Conservation (phyloP, 2,113 vertebrate species). For the Poeciliopsis turrubarensis region DNA sequence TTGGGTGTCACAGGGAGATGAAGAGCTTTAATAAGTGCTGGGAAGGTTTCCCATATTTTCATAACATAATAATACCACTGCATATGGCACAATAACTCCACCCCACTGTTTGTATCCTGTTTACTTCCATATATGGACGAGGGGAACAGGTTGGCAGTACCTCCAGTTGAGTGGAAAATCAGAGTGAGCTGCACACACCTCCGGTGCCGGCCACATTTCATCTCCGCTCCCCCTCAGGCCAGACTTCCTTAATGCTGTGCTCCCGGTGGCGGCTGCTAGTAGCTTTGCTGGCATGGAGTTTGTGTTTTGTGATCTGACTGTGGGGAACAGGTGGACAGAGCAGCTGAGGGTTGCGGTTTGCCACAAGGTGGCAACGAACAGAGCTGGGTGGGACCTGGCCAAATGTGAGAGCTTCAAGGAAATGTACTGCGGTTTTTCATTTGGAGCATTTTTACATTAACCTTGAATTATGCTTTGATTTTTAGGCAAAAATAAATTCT, state of each 20-base stretch:
- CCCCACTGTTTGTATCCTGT: slow-evolving; percentile 66
- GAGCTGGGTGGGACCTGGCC: slow-evolving; percentile 34
- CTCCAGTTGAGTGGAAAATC: slow-evolving; percentile 57
- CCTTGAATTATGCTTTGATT: background rate
- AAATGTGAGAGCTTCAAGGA: slow-evolving; percentile 21
- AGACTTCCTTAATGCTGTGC: slow-evolving; percentile 47
- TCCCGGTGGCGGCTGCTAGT: slow-evolving; percentile 40
- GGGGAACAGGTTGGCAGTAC: slow-evolving; percentile 59
- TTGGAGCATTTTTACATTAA: slow-evolving; percentile 6
- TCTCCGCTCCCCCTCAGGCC: slow-evolving; percentile 50
- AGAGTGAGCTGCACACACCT: slow-evolving; percentile 44
- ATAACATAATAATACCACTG: slow-evolving; percentile 27
- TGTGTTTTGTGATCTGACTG: slow-evolving; percentile 31
- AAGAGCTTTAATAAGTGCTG: slow-evolving; percentile 14
- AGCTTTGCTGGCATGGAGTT: slow-evolving; percentile 25
- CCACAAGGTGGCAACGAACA: slow-evolving; percentile 49
- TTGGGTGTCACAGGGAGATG: slow-evolving; percentile 1
- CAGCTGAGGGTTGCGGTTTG: slow-evolving; percentile 66
- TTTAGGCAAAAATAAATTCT: background rate
- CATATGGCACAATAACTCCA: slow-evolving; percentile 53
- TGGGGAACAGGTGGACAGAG: slow-evolving; percentile 67
- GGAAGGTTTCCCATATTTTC: slow-evolving; percentile 17
- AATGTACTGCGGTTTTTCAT: slow-evolving; percentile 5
- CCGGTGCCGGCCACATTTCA: slow-evolving; percentile 55
- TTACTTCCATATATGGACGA: slow-evolving; percentile 60